Evolutionary conservation across 2,113 vertebrate genomes (phyloP).

Genomic region (Cinclus mexicanus): DNA sequence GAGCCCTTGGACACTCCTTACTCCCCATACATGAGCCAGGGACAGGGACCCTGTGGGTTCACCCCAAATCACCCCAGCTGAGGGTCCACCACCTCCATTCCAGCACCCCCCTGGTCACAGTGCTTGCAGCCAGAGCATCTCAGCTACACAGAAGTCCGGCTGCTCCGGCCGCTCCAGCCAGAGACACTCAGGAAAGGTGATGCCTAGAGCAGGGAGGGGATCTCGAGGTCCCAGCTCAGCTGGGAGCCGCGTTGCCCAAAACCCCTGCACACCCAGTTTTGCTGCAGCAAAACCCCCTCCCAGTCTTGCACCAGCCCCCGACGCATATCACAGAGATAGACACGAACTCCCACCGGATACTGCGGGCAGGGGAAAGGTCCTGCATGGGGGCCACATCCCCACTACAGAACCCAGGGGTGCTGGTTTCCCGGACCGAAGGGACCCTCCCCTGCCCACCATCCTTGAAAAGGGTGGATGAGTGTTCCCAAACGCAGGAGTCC

Average conservation of each 20-base stretch:
- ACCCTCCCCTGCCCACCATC: neutral
- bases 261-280: neutral
- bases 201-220: no score
- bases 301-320: neutral
- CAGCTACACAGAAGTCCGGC: neutral
- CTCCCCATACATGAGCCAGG: neutral
- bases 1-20: neutral
- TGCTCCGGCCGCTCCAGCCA: neutral
- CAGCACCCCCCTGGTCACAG: neutral
- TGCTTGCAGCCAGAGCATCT: fast-evolving
- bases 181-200: neutral
- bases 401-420: neutral
- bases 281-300: neutral
- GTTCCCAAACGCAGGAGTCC: neutral
- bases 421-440: fast-evolving
- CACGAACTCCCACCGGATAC: neutral
- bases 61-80: no score
- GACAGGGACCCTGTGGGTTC: neutral
- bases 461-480: neutral
- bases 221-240: neutral
- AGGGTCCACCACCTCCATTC: neutral
- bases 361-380: neutral
- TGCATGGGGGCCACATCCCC: fast-evolving
- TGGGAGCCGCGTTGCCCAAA: neutral
- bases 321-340: neutral